phyloP scores from a whole-genome alignment of 2,888 invertebrate species.

The Diplolepis rosae region DNA sequence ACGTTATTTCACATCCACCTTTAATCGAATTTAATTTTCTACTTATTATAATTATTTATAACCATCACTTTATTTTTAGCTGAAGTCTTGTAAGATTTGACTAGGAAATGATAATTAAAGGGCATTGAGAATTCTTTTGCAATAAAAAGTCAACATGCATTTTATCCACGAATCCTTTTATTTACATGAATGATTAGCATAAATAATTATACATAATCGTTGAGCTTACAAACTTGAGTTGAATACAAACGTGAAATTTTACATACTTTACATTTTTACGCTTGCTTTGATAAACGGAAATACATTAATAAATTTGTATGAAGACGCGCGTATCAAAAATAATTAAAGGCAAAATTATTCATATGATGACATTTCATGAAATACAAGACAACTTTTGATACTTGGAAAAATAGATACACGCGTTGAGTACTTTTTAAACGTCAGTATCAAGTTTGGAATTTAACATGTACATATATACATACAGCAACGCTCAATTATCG shows the following conservation, averaged over 20 bases:
- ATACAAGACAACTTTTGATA: not conserved
- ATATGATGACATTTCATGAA: not conserved
- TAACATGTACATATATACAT: slow-evolving; percentile 21
- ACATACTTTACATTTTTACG: slow-evolving; percentile 63
- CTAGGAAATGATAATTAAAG: slow-evolving; percentile 33
- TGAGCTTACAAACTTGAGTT: not conserved
- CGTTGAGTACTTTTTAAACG: slow-evolving; percentile 14
- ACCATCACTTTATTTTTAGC: slow-evolving; percentile 39
- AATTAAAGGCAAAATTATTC: not conserved
- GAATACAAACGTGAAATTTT: slow-evolving; percentile 64
- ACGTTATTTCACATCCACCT: slow-evolving; percentile 1
- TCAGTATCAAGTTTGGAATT: not conserved
- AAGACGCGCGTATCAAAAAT: not conserved
- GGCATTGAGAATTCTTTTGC: slow-evolving; percentile 18
- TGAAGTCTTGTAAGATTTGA: slow-evolving; percentile 4
- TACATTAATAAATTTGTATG: not conserved
- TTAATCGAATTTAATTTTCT: slow-evolving; percentile 36
- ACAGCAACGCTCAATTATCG: not conserved
- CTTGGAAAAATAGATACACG: not conserved
- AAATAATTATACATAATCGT: not conserved
- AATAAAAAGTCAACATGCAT: slow-evolving; percentile 2
- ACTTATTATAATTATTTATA: slow-evolving; percentile 35
- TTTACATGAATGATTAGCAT: slow-evolving; percentile 23
- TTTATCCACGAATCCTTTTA: not conserved
- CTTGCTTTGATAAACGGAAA: slow-evolving; percentile 18